Evolutionary conservation across 2,113 vertebrate species (phyloP), one percentile per base, ranked within the genome.

Genomic region (Tiliqua scincoides): DNA sequence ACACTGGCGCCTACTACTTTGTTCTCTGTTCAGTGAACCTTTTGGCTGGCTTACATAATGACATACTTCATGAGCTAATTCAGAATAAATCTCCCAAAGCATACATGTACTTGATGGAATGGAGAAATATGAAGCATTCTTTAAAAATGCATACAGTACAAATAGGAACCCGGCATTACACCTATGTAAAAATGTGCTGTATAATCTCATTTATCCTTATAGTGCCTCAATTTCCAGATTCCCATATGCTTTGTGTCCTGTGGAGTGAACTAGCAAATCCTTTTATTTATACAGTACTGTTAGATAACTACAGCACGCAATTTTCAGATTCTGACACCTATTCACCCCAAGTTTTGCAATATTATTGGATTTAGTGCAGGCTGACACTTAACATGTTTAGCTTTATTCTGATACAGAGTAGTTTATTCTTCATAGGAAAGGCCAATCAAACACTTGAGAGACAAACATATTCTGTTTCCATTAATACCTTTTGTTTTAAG

Each of bases 291-390:
- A 14, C 63, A 32, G 54, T 17, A 8, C 23, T 27, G 21, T 74
- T n/a, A 73, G 57, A 70, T 35, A 70, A 67, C 9, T 82, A 21
- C 23, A 74, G 63, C 17, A 63, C 63, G 35, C 35, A 15, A 1
- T 74, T 84, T 83, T 62, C 70, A 83, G 11, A 43, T 74, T 62
- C 18, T 43, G 70, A 54, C 73, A 62, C 68, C 27, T 35, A 81
- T 62, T 63, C 2, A 11, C n/a, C 30, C 4, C 82, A 83, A 8
- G 37, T 72, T 85, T 62, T 0, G 0, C 15, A 63, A 40, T 79
- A 91, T 87, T 87, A 86, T 11, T 82, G 67, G 52, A 86, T 77
- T 35, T 76, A 71, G 15, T 78, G n/a, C 67, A 88, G 57, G 73
- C 30, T 57, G 65, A 88, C 21, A 82, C 59, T 35, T 0, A 0